Evolutionary conservation across 2,797 vertebrate species (phyloP).

Genomic region (Hybognathus amarus): DNA sequence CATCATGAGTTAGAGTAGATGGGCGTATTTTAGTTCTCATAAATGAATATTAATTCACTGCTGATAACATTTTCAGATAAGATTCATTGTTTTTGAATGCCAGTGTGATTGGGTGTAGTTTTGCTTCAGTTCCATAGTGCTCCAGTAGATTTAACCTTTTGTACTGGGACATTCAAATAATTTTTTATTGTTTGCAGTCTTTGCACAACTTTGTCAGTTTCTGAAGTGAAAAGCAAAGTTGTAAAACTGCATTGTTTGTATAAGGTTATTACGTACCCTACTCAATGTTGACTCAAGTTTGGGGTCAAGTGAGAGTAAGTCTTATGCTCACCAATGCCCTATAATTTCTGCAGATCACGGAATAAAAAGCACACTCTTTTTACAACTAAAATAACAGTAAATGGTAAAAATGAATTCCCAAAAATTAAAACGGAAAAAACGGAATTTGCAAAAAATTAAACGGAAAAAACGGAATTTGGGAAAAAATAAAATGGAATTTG

Average conservation of each 20-base stretch:
- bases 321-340: not conserved
- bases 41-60: not conserved
- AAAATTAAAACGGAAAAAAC: no score
- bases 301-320: not conserved
- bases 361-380: no score
- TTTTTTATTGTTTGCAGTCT: not conserved
- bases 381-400: no score
- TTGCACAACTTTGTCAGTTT: not conserved
- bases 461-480: no score
- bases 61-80: not conserved
- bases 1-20: conserved; percentile 15
- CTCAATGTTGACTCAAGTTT: not conserved
- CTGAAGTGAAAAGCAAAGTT: not conserved
- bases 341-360: no score
- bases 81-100: not conserved
- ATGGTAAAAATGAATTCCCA: no score
- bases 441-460: no score
- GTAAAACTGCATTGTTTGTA: not conserved
- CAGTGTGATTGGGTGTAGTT: not conserved
- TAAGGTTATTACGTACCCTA: not conserved
- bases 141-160: not conserved
- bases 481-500: no score
- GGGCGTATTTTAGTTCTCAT: conserved; percentile 7
- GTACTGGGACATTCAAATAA: not conserved
- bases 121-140: not conserved